phyloP scores from a whole-genome alignment of 2,797 vertebrate species.

The Mastacembelus armatus region DNA sequence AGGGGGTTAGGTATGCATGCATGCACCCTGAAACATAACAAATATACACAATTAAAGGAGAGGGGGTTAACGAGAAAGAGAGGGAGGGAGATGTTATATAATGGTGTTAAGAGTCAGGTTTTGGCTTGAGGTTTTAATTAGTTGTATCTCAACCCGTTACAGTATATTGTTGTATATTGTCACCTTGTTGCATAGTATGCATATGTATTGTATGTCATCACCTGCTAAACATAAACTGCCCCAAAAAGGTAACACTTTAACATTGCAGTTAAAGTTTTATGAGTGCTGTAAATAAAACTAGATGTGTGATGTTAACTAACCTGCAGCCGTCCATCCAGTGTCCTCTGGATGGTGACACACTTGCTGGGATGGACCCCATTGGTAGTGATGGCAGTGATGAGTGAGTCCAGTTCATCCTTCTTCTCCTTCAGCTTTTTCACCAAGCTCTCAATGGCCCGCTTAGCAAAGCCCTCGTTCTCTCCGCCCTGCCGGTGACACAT shows the following conservation, averaged over 20 bases:
- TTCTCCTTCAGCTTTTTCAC: constrained; percentile 91
- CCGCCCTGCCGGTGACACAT: constrained; percentile 90
- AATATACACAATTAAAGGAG: too few species aligned
- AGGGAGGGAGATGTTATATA: too few species aligned
- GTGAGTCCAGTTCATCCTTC: constrained; percentile 88
- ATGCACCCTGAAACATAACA: too few species aligned
- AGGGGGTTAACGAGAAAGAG: background rate
- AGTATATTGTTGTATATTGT: too few species aligned
- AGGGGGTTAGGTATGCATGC: too few species aligned
- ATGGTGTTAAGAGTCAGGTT: background rate
- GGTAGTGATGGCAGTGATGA: constrained; percentile 88
- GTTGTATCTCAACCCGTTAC: background rate
- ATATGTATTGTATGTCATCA: background rate
- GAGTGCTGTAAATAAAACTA: background rate
- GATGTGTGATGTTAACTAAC: constrained; percentile 50
- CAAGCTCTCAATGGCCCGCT: constrained; percentile 89
- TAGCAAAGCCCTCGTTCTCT: constrained; percentile 88
- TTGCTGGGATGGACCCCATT: constrained; percentile 88
- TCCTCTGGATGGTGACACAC: constrained; percentile 90
- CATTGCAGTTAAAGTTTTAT: too few species aligned
- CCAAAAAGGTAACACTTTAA: too few species aligned
- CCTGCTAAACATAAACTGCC: too few species aligned
- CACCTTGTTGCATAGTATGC: background rate
- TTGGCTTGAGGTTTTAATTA: background rate
- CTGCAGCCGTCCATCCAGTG: constrained; percentile 87